phyloP scores from a whole-genome alignment of 2,113 vertebrate species.

The Mastomys coucha region DNA sequence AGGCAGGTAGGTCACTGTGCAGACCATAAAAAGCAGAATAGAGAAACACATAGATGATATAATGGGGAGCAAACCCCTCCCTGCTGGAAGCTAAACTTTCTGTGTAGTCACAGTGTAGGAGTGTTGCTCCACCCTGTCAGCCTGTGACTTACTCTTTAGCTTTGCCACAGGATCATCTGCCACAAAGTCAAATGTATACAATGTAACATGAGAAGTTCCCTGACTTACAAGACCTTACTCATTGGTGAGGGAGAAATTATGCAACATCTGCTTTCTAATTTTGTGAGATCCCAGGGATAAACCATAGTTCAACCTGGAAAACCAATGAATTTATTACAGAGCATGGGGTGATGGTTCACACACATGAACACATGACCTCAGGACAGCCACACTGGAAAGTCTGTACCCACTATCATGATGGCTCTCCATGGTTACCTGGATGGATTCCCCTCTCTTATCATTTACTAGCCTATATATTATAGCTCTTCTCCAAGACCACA shows the following conservation, averaged over 20 bases:
- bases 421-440: neutral
- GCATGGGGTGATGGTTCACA: neutral
- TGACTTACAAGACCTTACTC: no score
- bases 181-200: fast-evolving
- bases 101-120: fast-evolving
- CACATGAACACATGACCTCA: neutral
- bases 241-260: neutral
- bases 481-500: neutral
- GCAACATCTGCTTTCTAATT: neutral
- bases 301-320: neutral
- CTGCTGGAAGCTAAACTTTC: neutral
- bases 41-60: no score
- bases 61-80: neutral
- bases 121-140: fast-evolving
- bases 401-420: neutral
- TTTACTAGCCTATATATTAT: neutral
- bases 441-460: neutral
- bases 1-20: fast-evolving
- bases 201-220: no score
- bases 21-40: fast-evolving
- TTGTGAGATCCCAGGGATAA: neutral
- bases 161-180: neutral
- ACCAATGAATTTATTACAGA: neutral
- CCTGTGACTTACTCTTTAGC: fast-evolving
- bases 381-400: neutral